A percentile compares a stretch with the other conserved stretches of the same genome.
phyloP scores from a whole-genome alignment of 2,888 invertebrate species.

The Heliconius sara region DNA sequence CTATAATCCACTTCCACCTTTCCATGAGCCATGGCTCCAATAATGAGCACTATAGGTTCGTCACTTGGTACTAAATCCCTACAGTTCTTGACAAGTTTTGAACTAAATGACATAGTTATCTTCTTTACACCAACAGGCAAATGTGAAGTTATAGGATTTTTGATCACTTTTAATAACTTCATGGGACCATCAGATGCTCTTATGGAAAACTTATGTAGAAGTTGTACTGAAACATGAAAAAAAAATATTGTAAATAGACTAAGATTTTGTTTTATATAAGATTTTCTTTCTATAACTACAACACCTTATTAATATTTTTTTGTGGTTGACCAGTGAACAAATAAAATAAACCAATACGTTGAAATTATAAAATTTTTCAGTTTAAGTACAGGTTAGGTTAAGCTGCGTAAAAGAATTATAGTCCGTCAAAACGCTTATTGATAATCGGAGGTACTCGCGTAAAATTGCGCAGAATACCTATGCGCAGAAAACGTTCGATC shows the following conservation, averaged over 20 bases:
- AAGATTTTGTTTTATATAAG: no score
- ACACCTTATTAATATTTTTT: no score
- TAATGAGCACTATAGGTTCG: slow-evolving; percentile 94
- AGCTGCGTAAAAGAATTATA: no score
- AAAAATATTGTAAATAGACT: background rate
- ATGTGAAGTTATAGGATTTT: slow-evolving; percentile 97
- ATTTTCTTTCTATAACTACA: no score
- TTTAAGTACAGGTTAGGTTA: background rate
- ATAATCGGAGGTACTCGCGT: no score
- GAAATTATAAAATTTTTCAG: background rate
- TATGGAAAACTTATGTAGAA: slow-evolving; percentile 96
- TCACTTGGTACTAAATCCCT: slow-evolving; percentile 90
- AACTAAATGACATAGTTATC: slow-evolving; percentile 94
- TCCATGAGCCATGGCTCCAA: slow-evolving; percentile 99
- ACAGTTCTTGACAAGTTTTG: slow-evolving; percentile 87
- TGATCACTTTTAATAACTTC: slow-evolving; percentile 97
- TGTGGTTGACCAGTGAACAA: background rate
- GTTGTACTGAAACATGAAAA: slow-evolving; percentile 89
- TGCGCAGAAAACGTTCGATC: no score
- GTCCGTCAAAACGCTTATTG: no score
- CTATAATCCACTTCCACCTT: slow-evolving; percentile 94
- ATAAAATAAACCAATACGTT: background rate
- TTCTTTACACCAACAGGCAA: slow-evolving; percentile 97
- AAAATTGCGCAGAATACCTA: no score
- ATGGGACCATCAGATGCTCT: slow-evolving; percentile 94